These are phyloP conservation scores for Antheraea mylitta DNA, from an alignment of 1,140 invertebrate species.

Conservation along the genomic window DNA sequence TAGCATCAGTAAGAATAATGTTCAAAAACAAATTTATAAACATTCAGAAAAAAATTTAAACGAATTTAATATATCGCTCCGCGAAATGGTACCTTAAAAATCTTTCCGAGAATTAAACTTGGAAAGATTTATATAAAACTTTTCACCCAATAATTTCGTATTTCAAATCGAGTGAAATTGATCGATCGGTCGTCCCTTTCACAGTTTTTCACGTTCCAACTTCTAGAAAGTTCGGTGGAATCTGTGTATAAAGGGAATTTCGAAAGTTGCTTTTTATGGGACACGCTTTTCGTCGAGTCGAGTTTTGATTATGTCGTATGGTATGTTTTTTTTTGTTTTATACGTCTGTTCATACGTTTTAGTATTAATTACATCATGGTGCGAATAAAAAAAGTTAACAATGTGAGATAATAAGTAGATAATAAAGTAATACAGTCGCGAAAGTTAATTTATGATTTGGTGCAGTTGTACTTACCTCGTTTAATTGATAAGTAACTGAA, in stretches of 20 bases:
- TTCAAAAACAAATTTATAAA: too few species aligned
- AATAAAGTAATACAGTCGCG: too few species aligned
- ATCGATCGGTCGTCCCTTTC: constrained; percentile 17
- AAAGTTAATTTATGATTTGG: too few species aligned
- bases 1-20: too few species aligned
- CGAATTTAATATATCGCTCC: neutral
- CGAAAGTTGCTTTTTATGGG: neutral
- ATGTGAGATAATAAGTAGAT: too few species aligned
- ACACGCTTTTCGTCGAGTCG: neutral
- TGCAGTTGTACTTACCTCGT: too few species aligned
- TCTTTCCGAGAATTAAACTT: constrained; percentile 3
- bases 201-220: constrained; percentile 17
- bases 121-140: constrained; percentile 5
- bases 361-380: too few species aligned
- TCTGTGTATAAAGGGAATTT: constrained; percentile 14
- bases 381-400: too few species aligned
- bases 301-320: constrained; percentile 7
- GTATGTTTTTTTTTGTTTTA: neutral
- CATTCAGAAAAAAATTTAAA: too few species aligned
- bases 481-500: too few species aligned
- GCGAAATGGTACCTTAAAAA: neutral
- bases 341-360: too few species aligned
- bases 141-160: constrained; percentile 8
- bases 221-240: constrained; percentile 15
- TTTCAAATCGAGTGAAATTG: constrained; percentile 22